A percentile compares a stretch with the other conserved stretches of the same genome.
phyloP scores from a whole-genome alignment of 2,888 invertebrate species.

The Sminthurinus aureus region DNA sequence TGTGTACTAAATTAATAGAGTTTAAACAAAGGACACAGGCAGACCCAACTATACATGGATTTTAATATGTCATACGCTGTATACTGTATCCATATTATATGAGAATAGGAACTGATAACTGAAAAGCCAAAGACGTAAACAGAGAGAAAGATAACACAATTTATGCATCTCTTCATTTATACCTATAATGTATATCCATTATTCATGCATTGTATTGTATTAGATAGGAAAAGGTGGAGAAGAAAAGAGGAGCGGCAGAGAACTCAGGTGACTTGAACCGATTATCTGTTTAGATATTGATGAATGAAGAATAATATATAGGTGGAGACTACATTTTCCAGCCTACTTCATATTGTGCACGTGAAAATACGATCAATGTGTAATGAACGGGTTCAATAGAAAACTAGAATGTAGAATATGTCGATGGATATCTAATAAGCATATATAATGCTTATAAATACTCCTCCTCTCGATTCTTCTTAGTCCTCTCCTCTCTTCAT shows the following conservation, averaged over 20 bases:
- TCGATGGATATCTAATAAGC: neutral
- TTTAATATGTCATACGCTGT: too few relatives aligned
- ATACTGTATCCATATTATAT: neutral
- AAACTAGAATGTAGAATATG: neutral
- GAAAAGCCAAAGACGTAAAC: too few relatives aligned
- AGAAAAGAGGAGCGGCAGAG: slow-evolving; percentile 26
- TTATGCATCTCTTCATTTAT: too few relatives aligned
- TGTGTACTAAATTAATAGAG: neutral
- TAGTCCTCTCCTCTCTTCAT: neutral
- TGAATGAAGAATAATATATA: slow-evolving; percentile 20
- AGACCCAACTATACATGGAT: neutral
- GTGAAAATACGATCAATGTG: too few relatives aligned
- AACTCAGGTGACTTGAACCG: slow-evolving; percentile 35
- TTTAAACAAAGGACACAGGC: neutral
- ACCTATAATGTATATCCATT: too few relatives aligned
- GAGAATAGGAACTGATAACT: too few relatives aligned
- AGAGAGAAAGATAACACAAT: neutral
- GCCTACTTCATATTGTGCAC: too few relatives aligned
- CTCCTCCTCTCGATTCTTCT: neutral
- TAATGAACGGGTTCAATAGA: neutral
- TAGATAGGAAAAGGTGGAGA: slow-evolving; percentile 17
- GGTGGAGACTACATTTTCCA: neutral
- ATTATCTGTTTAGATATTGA: slow-evolving; percentile 41
- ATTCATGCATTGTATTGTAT: neutral
- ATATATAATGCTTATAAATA: neutral